These are phyloP conservation scores for Drosophila suboccidentalis DNA, from an alignment of 2,888 invertebrate species.

Conservation along the genomic window DNA sequence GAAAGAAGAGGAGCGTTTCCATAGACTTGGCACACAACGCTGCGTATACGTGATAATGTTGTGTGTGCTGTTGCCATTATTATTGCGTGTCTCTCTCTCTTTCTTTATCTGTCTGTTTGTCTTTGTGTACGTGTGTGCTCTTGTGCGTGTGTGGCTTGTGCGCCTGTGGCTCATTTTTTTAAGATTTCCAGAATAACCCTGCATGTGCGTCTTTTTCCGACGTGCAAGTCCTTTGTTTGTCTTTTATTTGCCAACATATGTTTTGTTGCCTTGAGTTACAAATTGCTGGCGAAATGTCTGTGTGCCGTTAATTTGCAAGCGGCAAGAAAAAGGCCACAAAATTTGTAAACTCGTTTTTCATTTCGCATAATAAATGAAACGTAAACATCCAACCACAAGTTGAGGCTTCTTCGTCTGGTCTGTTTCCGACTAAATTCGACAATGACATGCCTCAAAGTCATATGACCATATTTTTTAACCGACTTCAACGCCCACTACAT, in stretches of 20 bases:
- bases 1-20: slow-evolving; percentile 22
- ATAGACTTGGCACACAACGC: slow-evolving; percentile 47
- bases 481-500: slow-evolving; percentile 1
- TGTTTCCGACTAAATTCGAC: slow-evolving; percentile 34
- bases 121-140: slow-evolving; percentile 1
- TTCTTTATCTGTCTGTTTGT: slow-evolving; percentile 6
- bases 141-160: slow-evolving; percentile 26
- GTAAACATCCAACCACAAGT: slow-evolving; percentile 52
- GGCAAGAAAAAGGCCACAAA: slow-evolving; percentile 44
- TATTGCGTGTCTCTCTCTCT: slow-evolving; percentile 3
- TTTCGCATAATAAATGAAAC: slow-evolving; percentile 73
- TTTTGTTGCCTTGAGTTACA: slow-evolving; percentile 73
- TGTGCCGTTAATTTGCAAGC: slow-evolving; percentile 59
- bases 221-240: slow-evolving; percentile 69
- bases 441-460: slow-evolving; percentile 38
- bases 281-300: slow-evolving; percentile 66
- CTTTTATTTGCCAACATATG: slow-evolving; percentile 80
- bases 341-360: slow-evolving; percentile 70
- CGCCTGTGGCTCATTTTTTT: slow-evolving; percentile 52
- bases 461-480: slow-evolving; percentile 29
- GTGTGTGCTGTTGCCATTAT: slow-evolving; percentile 31
- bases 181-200: slow-evolving; percentile 37
- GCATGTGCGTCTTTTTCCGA: slow-evolving; percentile 43
- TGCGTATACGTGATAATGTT: slow-evolving; percentile 71
- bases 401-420: slow-evolving; percentile 2